A percentile compares a stretch with the other conserved stretches of the same genome.
phyloP scores from a whole-genome alignment of 92 coral and sea anemone genomes.

The Galaxea fascicularis region DNA sequence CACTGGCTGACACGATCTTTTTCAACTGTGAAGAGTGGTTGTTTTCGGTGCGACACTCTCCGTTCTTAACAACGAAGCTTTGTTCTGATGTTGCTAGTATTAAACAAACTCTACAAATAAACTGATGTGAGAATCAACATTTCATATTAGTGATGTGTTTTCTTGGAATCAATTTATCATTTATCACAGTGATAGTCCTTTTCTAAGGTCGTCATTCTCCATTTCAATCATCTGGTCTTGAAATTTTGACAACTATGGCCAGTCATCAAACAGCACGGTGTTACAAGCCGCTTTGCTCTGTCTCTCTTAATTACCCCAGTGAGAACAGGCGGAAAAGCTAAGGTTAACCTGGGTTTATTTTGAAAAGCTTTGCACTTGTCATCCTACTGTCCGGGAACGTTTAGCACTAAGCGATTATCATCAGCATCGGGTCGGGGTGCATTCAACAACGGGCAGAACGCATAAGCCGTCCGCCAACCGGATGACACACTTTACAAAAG shows the following conservation, averaged over 20 bases:
- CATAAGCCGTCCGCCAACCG: conserved; percentile 39
- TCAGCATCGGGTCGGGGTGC: conserved; percentile 33
- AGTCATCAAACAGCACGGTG: conserved; percentile 30
- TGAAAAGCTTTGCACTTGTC: conserved; percentile 48
- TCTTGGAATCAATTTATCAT: conserved; percentile 8
- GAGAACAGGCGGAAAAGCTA: conserved; percentile 47
- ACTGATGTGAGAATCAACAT: background rate
- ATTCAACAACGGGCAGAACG: conserved; percentile 5
- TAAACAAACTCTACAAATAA: conserved; percentile 22
- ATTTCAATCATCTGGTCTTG: conserved; percentile 49
- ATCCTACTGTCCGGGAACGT: conserved; percentile 46
- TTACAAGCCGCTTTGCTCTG: conserved; percentile 32
- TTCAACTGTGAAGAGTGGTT: background rate
- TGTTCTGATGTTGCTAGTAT: background rate
- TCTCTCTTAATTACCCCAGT: conserved; percentile 47
- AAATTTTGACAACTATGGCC: conserved; percentile 36
- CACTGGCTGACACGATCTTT: background rate
- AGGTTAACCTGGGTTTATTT: conserved; percentile 49
- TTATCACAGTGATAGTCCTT: background rate
- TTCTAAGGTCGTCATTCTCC: conserved; percentile 10
- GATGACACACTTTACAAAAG: conserved; percentile 41
- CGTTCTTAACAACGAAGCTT: background rate
- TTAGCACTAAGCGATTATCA: conserved; percentile 56
- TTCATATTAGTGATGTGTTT: conserved; percentile 5
- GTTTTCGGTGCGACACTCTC: background rate